Base-by-base conservation (phyloP, 1,140 invertebrate species). In the Drosophila fuyamai region DNA sequence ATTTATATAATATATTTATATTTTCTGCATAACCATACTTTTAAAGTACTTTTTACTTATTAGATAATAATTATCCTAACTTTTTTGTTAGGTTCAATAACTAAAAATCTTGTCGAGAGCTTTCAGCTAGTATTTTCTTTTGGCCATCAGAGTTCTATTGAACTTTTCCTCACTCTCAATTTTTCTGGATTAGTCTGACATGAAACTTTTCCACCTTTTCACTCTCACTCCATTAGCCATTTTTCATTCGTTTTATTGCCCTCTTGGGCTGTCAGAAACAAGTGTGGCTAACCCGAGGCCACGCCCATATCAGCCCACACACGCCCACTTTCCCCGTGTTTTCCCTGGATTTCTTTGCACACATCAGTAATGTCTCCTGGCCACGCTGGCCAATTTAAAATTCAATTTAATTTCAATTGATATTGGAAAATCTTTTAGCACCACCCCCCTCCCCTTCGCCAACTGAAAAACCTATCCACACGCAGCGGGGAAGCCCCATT, bases 351-450 rank as follows among this genome's bases (percentile, higher is more conserved):
- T 38, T 36, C 43, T 5, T 10, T 8, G 27, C 29, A 10, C 27
- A 32, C 10, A 5, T 35, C 32, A 48, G 51, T 57, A 51, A 63
- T 40, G 54, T 76, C 59, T 75, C 23, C 14, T 36, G 51, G 53
- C 41, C 68, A 59, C 70, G 57, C 35, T 65, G 72, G 84, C 80
- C 84, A 88, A 89, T 88, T 88, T 70, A 84, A 81, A 89, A 88
- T 89, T 88, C 84, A 88, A 88, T 88, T 88, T 88, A 77, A 89
- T 77, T 88, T 80, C 80, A 84, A 88, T 88, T 88, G 83, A 83
- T 77, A 74, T 79, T 71, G 60, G 56, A 71, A 74, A 79, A 76
- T 48, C 65, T 84, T 79, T 82, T 43, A 59, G 59, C 60, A 61
- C 41, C 35, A 8, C 14, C 2, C 9, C 9, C 43, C 27, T 5